Evolutionary conservation across 1,140 invertebrate species (phyloP).

Genomic region (Drosophila funebris): DNA sequence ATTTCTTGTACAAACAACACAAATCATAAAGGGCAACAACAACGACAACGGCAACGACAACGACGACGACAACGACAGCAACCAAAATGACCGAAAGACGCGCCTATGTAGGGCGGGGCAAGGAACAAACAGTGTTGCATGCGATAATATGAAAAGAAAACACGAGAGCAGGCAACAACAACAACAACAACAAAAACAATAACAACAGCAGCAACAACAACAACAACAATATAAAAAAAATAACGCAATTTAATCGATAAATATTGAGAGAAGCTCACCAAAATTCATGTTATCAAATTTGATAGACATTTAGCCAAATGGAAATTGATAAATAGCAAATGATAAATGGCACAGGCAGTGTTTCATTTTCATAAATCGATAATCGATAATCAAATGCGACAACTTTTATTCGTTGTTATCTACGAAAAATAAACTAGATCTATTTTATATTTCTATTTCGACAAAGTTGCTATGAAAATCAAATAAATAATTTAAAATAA

Average conservation of each 20-base stretch:
- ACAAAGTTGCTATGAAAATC: too few relatives aligned
- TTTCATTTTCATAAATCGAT: background rate
- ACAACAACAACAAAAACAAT: background rate
- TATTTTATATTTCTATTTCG: background rate
- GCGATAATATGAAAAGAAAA: constrained; percentile 1
- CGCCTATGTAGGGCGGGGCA: background rate
- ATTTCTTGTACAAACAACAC: constrained; percentile 79
- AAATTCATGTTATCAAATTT: constrained; percentile 33
- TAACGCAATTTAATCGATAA: constrained; percentile 42
- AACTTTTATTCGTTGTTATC: background rate
- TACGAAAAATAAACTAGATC: constrained; percentile 5
- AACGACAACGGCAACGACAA: background rate
- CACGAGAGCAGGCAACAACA: background rate
- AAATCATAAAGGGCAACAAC: constrained; percentile 64
- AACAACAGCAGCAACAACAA: background rate
- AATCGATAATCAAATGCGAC: constrained; percentile 5
- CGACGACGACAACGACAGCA: background rate
- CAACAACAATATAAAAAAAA: background rate
- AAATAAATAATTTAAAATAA: too few relatives aligned
- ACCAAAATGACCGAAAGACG: constrained; percentile 10
- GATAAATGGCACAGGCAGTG: constrained; percentile 4
- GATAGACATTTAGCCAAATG: constrained; percentile 29
- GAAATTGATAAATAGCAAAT: constrained; percentile 18
- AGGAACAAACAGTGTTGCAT: background rate
- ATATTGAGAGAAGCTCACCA: constrained; percentile 17